Conservation (phyloP, 2,797 vertebrate genomes). For the Accipiter badius region DNA sequence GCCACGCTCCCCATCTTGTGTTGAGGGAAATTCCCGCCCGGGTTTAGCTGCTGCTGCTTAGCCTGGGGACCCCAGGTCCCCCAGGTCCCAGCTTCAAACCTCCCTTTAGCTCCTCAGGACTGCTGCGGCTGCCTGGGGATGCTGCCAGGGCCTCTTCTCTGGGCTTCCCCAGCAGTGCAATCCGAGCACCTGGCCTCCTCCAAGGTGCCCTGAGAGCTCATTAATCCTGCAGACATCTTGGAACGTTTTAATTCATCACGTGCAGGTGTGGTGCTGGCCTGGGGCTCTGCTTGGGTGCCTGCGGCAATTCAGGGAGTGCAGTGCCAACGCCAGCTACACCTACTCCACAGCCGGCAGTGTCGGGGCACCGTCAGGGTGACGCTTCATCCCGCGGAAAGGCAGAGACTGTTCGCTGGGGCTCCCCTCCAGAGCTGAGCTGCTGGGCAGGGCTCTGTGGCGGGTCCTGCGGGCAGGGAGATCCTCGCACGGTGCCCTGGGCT, state of each 20-base stretch:
- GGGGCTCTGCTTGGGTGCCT: background rate
- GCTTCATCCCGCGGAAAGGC: rapidly evolving
- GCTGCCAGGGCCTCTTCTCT: background rate
- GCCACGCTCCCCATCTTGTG: rapidly evolving
- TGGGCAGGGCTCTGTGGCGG: background rate
- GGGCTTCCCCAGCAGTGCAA: rapidly evolving
- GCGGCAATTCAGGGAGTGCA: rapidly evolving
- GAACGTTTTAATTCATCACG: background rate
- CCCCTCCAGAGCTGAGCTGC: background rate
- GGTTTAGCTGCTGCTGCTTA: background rate
- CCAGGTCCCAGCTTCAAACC: background rate
- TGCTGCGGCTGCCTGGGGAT: rapidly evolving
- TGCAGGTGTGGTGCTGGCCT: background rate
- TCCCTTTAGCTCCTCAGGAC: rapidly evolving
- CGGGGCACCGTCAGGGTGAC: background rate
- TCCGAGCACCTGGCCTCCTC: background rate
- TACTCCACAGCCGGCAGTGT: background rate
- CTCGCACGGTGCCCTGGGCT: background rate
- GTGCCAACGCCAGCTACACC: background rate
- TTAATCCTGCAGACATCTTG: background rate
- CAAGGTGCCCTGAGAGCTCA: background rate
- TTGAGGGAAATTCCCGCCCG: background rate
- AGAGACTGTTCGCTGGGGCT: background rate
- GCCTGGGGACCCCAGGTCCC: background rate
- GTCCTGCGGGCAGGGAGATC: background rate